Conservation (phyloP, 1,140 invertebrate species). For the Nylanderia fulva region DNA sequence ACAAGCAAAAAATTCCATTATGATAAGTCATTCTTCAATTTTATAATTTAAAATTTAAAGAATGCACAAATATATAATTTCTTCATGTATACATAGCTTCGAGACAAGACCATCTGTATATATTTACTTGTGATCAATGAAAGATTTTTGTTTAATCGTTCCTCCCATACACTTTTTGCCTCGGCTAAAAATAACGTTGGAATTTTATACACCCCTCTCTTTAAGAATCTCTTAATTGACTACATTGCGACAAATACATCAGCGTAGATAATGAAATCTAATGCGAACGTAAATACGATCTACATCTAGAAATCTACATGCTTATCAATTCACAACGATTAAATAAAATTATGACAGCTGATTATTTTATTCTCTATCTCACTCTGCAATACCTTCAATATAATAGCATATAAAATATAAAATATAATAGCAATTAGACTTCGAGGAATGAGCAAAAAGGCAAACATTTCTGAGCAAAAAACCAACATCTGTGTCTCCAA, state of each 20-base stretch:
- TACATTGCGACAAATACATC: background rate
- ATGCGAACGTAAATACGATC: background rate
- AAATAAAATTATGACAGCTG: background rate
- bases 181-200: background rate
- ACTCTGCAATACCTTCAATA: background rate
- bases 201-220: background rate
- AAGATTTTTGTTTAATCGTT: background rate
- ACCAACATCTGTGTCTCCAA: background rate
- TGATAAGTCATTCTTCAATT: background rate
- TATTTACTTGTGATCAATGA: background rate
- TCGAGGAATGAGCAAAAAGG: background rate
- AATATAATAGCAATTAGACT: conserved; percentile 4
- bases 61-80: background rate
- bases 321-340: background rate
- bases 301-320: background rate
- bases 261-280: background rate
- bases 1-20: background rate
- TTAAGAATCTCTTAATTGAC: background rate
- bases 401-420: too few relatives aligned
- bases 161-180: background rate
- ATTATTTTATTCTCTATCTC: background rate
- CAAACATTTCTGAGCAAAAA: background rate
- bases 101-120: background rate
- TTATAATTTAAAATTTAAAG: background rate
- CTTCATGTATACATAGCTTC: background rate